Conservation (phyloP, 2,888 invertebrate species). For the Ophion obscuratus region DNA sequence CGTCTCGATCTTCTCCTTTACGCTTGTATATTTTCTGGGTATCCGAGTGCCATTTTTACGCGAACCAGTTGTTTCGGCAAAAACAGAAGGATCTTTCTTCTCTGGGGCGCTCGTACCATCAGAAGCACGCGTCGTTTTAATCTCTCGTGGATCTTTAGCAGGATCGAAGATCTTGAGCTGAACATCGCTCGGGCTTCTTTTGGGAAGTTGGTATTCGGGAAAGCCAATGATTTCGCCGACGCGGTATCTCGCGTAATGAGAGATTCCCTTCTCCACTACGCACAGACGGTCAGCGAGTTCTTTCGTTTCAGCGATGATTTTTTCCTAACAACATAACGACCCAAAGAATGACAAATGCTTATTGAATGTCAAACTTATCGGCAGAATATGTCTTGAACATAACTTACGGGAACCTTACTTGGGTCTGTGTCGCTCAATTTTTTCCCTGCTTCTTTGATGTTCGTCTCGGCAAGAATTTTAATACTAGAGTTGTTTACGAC, state of each 20-base stretch:
- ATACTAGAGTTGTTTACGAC: conserved; percentile 90
- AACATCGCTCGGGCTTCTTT: conserved; percentile 35
- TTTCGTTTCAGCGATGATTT: conserved; percentile 84
- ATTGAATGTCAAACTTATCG: conserved; percentile 42
- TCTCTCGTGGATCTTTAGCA: conserved; percentile 80
- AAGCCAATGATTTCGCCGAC: conserved; percentile 72
- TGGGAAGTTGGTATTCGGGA: conserved; percentile 53
- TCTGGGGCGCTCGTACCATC: neutral
- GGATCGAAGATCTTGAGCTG: conserved; percentile 75
- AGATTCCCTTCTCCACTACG: conserved; percentile 90
- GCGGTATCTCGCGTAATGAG: conserved; percentile 85
- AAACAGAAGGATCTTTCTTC: conserved; percentile 6
- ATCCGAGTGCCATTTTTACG: conserved; percentile 26
- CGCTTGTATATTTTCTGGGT: conserved; percentile 77
- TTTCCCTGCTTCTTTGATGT: conserved; percentile 71
- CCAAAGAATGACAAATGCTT: conserved; percentile 73
- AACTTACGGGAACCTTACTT: conserved; percentile 83
- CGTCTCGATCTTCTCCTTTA: conserved; percentile 82
- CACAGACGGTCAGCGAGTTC: conserved; percentile 88
- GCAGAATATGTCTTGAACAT: conserved; percentile 51
- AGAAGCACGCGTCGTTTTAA: conserved; percentile 43
- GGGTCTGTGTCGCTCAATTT: conserved; percentile 78
- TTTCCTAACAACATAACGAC: conserved; percentile 74
- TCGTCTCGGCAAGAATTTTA: conserved; percentile 83
- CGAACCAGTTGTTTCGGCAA: conserved; percentile 34